Percentiles rank a stretch among this genome's conserved stretches.
Conservation (phyloP, 1,140 invertebrate species). For the Spodoptera frugiperda region DNA sequence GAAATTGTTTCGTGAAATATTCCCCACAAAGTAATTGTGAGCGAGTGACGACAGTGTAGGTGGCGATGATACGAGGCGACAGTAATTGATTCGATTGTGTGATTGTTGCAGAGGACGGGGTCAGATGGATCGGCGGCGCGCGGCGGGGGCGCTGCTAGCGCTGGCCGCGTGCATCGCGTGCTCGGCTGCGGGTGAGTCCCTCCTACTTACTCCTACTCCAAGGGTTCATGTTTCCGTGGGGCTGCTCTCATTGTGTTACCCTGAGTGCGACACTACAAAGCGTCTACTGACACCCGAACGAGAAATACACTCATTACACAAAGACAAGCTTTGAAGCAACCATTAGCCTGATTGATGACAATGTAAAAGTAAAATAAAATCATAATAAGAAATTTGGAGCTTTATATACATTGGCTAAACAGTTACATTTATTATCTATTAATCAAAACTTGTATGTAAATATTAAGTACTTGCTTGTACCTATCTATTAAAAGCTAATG, state of each 20-base stretch:
- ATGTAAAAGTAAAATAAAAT: too few relatives aligned
- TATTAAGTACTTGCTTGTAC: too few relatives aligned
- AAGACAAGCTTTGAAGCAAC: too few relatives aligned
- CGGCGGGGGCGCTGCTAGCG: slow-evolving; percentile 83
- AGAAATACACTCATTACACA: not conserved
- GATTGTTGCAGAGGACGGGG: slow-evolving; percentile 77
- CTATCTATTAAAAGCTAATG: too few relatives aligned
- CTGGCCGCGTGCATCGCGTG: slow-evolving; percentile 82
- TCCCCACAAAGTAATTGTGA: slow-evolving; percentile 27
- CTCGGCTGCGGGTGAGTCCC: slow-evolving; percentile 71
- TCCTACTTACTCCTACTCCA: not conserved
- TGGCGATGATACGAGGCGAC: slow-evolving; percentile 39
- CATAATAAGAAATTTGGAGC: too few relatives aligned
- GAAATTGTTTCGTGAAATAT: slow-evolving; percentile 29
- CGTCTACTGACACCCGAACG: not conserved
- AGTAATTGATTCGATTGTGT: slow-evolving; percentile 62
- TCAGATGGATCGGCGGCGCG: slow-evolving; percentile 83
- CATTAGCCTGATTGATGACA: too few relatives aligned
- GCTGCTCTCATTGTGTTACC: slow-evolving; percentile 3
- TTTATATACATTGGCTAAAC: too few relatives aligned
- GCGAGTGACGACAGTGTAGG: slow-evolving; percentile 34
- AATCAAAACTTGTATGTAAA: too few relatives aligned
- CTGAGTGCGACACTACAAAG: not conserved
- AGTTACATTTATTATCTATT: too few relatives aligned
- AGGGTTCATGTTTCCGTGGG: slow-evolving; percentile 14